These are phyloP conservation scores for Polymixis lichenea DNA, from an alignment of 2,888 invertebrate genomes.

Conservation along the genomic window DNA sequence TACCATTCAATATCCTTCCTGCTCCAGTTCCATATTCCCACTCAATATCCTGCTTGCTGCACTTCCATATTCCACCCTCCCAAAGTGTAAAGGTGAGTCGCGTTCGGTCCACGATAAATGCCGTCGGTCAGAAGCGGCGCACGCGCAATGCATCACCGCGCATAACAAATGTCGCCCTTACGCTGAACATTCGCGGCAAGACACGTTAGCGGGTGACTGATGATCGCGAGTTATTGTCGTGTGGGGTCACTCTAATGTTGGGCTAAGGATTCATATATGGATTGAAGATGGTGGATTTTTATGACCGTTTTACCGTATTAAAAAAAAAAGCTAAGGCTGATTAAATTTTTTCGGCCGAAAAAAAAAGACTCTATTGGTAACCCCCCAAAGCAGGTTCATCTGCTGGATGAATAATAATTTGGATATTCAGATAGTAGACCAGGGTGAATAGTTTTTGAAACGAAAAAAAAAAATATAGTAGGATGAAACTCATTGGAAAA, in stretches of 20 bases:
- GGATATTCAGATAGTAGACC: too few species aligned
- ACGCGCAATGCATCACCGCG: slow-evolving; percentile 75
- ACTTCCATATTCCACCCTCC: slow-evolving; percentile 30
- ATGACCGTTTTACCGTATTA: neutral
- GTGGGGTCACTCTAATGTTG: slow-evolving; percentile 50
- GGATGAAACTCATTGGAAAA: too few species aligned
- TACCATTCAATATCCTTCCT: neutral
- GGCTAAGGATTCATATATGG: slow-evolving; percentile 7
- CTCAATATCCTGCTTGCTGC: slow-evolving; percentile 16
- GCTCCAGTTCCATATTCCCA: neutral
- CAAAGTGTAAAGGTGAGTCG: slow-evolving; percentile 62
- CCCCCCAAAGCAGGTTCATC: too few species aligned
- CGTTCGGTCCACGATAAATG: slow-evolving; percentile 79
- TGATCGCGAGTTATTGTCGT: slow-evolving; percentile 47
- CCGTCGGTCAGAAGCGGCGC: slow-evolving; percentile 72
- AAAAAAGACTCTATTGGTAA: too few species aligned
- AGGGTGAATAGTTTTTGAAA: too few species aligned
- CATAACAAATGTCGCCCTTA: slow-evolving; percentile 71
- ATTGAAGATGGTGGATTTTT: neutral
- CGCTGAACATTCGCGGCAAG: slow-evolving; percentile 65
- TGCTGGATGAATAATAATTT: too few species aligned
- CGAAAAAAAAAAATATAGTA: too few species aligned
- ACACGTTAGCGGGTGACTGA: slow-evolving; percentile 60
- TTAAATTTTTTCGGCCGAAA: too few species aligned
- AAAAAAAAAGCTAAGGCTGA: too few species aligned